phyloP scores from a whole-genome alignment of 2,888 invertebrate species.

The Ectobius pallidus region DNA sequence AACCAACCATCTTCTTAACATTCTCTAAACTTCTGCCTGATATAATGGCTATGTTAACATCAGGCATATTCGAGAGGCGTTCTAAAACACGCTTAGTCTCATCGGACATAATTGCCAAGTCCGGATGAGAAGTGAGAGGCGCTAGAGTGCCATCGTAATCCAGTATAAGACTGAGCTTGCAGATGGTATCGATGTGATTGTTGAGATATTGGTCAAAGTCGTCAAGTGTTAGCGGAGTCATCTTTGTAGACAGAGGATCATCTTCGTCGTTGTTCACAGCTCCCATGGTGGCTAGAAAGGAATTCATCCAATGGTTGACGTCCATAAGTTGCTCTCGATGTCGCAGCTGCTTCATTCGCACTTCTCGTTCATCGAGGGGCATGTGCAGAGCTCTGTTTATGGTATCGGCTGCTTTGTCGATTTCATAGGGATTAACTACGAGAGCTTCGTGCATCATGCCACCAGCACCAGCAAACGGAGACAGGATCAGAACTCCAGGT shows the following conservation, averaged over 20 bases:
- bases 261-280: slow-evolving; percentile 49
- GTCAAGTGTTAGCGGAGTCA: slow-evolving; percentile 52
- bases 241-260: slow-evolving; percentile 49
- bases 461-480: slow-evolving; percentile 90
- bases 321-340: slow-evolving; percentile 53
- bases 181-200: slow-evolving; percentile 51
- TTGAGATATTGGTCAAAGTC: slow-evolving; percentile 51
- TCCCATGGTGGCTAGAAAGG: slow-evolving; percentile 53
- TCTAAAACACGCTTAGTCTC: slow-evolving; percentile 54
- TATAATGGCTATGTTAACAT: slow-evolving; percentile 55
- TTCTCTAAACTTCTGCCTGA: slow-evolving; percentile 55
- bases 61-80: slow-evolving; percentile 52
- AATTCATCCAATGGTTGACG: slow-evolving; percentile 55
- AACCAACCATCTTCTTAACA: slow-evolving; percentile 53
- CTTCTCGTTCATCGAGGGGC: slow-evolving; percentile 54
- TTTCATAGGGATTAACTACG: slow-evolving; percentile 87
- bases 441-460: slow-evolving; percentile 94
- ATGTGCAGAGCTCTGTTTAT: slow-evolving; percentile 67
- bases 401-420: slow-evolving; percentile 85
- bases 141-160: slow-evolving; percentile 57
- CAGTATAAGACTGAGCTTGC: slow-evolving; percentile 54
- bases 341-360: slow-evolving; percentile 55
- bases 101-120: slow-evolving; percentile 53
- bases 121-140: slow-evolving; percentile 55
- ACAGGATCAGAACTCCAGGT: slow-evolving; percentile 85